These are phyloP conservation scores for Chloroceryle amazona DNA, from an alignment of 2,797 vertebrate species.

Conservation along the genomic window DNA sequence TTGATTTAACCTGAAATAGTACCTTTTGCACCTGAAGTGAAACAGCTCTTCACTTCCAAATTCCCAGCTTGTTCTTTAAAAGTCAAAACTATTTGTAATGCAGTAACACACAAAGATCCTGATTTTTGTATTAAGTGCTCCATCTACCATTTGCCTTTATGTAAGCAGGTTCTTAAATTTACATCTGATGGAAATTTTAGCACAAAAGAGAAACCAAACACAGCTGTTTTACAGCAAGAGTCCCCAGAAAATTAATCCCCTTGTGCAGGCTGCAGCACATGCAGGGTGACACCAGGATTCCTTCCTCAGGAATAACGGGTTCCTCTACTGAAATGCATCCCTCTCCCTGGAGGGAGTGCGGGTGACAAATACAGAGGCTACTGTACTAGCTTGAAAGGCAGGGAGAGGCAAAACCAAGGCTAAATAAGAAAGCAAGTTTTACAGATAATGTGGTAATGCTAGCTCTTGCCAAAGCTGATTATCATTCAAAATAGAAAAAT, in stretches of 20 bases:
- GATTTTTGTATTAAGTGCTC: background rate
- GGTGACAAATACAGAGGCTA: background rate
- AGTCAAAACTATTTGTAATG: background rate
- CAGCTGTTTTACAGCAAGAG: background rate
- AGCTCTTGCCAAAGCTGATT: background rate
- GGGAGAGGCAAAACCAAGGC: background rate
- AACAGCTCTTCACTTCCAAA: background rate
- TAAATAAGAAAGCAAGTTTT: background rate
- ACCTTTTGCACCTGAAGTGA: background rate
- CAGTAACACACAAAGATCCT: background rate
- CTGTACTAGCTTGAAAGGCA: background rate
- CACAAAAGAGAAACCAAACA: background rate
- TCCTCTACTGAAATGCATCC: background rate
- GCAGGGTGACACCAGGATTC: background rate
- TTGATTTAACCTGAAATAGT: background rate
- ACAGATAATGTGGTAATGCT: background rate
- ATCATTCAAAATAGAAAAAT: background rate
- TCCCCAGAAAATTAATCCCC: background rate
- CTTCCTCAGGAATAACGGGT: background rate
- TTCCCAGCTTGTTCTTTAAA: background rate
- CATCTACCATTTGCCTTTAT: background rate
- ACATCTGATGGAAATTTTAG: background rate
- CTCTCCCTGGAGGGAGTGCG: background rate
- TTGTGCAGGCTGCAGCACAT: background rate
- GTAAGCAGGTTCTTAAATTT: background rate